Percentiles rank a stretch among this genome's conserved stretches.
Evolutionary conservation across 2,113 vertebrate genomes (phyloP).

Genomic region (Brienomyrus brachyistius): DNA sequence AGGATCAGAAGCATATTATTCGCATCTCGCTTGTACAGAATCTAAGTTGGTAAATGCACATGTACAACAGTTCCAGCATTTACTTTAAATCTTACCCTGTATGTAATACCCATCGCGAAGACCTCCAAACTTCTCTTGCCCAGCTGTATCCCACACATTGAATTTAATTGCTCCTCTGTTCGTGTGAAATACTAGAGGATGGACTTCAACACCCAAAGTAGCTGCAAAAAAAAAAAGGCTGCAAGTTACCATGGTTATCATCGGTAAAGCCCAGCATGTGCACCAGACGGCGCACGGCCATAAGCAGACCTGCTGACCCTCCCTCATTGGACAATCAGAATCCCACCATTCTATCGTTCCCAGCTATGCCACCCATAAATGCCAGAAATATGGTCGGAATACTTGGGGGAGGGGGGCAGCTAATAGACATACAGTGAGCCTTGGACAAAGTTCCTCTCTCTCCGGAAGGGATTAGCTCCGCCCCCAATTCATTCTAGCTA

Average conservation of each 20-base stretch:
- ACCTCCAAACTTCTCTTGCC: slow-evolving; percentile 96
- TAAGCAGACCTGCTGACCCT: neutral
- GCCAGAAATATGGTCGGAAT: neutral
- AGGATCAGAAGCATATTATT: neutral
- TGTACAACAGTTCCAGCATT: neutral
- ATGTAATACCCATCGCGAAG: slow-evolving; percentile 95
- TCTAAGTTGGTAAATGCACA: neutral
- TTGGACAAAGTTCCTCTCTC: neutral
- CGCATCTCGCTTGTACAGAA: neutral
- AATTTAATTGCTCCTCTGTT: slow-evolving; percentile 93
- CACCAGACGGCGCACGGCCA: neutral
- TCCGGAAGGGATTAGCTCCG: no score
- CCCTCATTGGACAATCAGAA: neutral
- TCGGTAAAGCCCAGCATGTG: neutral
- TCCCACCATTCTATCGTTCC: neutral
- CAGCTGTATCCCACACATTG: slow-evolving; percentile 98
- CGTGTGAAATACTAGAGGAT: slow-evolving; percentile 92
- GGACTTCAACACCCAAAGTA: slow-evolving; percentile 93
- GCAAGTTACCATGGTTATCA: neutral
- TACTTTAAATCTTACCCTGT: slow-evolving; percentile 67
- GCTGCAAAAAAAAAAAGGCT: slow-evolving; percentile 49
- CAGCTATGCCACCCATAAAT: neutral
- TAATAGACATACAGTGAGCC: neutral
- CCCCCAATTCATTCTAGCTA: neutral
- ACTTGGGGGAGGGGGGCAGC: no score